These are phyloP conservation scores for Halcyon malimbica DNA, from an alignment of 2,113 vertebrate species.

Conservation along the genomic window DNA sequence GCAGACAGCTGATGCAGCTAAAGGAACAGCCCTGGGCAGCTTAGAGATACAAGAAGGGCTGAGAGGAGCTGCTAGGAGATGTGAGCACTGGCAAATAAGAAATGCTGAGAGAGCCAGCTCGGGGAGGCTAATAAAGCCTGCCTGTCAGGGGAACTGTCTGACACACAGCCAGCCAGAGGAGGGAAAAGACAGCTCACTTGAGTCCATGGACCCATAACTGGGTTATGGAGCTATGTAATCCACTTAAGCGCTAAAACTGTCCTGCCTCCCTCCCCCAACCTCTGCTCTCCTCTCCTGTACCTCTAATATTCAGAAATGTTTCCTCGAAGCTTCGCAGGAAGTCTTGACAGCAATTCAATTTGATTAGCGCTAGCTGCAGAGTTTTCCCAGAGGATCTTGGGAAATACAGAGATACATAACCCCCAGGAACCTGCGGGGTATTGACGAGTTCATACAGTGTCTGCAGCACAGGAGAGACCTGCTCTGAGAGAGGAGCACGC, in stretches of 20 bases:
- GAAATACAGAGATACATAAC: neutral
- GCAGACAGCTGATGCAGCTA: neutral
- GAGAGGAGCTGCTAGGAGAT: neutral
- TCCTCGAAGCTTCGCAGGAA: constrained; percentile 60
- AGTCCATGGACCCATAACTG: constrained; percentile 47
- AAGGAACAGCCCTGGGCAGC: neutral
- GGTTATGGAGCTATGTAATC: constrained; percentile 71
- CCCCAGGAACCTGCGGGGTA: constrained; percentile 19
- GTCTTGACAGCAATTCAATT: constrained; percentile 49
- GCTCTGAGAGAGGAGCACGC: neutral
- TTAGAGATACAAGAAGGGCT: neutral
- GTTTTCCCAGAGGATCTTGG: constrained; percentile 41
- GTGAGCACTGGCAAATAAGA: constrained; percentile 39
- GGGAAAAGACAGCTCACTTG: constrained; percentile 46
- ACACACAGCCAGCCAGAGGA: constrained; percentile 64
- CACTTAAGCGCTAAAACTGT: constrained; percentile 69
- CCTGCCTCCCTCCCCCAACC: constrained; percentile 56
- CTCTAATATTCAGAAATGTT: constrained; percentile 40
- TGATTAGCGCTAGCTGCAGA: constrained; percentile 43
- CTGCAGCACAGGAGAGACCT: neutral
- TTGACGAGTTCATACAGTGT: neutral
- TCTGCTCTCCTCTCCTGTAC: constrained; percentile 45
- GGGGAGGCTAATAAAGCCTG: constrained; percentile 60
- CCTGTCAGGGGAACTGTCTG: constrained; percentile 53
- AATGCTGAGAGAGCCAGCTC: constrained; percentile 31